Evolutionary conservation across 2,797 vertebrate genomes (phyloP).

Genomic region (Peromyscus aztecus): DNA sequence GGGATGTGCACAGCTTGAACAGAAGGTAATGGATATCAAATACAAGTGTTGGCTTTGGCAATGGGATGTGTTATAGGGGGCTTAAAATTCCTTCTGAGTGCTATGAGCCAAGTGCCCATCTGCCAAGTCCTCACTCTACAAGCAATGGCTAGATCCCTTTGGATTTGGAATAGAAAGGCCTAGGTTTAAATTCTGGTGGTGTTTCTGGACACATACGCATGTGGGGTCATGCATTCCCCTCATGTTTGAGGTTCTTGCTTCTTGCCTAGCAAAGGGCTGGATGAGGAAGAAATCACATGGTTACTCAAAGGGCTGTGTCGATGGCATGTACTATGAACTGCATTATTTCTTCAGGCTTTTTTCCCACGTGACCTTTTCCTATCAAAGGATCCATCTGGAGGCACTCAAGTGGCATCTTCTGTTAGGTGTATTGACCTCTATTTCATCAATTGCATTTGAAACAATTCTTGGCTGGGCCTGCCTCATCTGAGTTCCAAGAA

Average conservation of each 20-base stretch:
- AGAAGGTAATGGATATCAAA: neutral
- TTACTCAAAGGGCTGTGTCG: neutral
- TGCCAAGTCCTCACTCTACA: neutral
- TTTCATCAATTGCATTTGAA: constrained; percentile 2
- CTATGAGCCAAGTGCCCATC: neutral
- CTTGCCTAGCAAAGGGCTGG: neutral
- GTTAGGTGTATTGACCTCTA: neutral
- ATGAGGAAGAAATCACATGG: neutral
- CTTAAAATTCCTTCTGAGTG: neutral
- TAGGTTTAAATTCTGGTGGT: neutral
- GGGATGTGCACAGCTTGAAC: neutral
- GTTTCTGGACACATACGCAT: neutral
- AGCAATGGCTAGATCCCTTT: neutral
- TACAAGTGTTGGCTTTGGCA: neutral
- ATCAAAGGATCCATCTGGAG: neutral
- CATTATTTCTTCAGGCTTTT: neutral
- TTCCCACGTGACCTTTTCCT: neutral
- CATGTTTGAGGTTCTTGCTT: neutral
- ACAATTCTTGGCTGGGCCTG: neutral
- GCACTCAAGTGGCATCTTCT: neutral
- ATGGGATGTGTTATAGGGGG: neutral
- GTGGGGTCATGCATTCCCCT: neutral
- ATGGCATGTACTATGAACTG: neutral
- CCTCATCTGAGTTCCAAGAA: neutral
- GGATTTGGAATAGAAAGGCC: neutral